Base-by-base conservation (phyloP, 2,113 vertebrate genomes). In the Lampris incognitus region DNA sequence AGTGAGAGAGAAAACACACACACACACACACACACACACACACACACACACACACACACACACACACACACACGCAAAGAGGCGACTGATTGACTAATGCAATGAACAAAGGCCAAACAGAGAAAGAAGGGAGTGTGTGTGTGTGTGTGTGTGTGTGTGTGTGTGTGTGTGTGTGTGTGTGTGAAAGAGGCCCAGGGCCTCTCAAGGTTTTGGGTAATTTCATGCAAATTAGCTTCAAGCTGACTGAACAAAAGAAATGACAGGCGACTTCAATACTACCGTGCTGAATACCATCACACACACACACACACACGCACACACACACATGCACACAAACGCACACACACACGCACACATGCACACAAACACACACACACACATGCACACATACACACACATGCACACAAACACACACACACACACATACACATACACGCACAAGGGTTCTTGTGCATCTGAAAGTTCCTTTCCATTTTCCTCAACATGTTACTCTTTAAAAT, bases 181-280 rank as follows among this genome's bases (percentile, higher is more conserved):
- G 9, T 77, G 74, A 89, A 70, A 78, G 72, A 83, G 75, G 84
- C 80, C 84, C 36, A 58, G 78, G 78, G 84, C 82, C 84, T 85
- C 84, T 88, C 84, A 88, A 86, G 78, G 85, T 75, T 85, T 80
- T 79, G 66, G 82, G 88, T 89, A 87, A 89, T 89, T 89, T 91
- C 86, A 91, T 91, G 90, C 88, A 89, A 89, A 91, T 91, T 89
- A 91, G 87, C 87, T 91, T 85, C 67, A 82, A 90, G 80, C 85
- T 8, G 5, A 86, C 78, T 82, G 80, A 82, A 91, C 88, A 87
- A 89, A 88, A 76, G 83, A 79, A 83, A 69, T 87, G 86, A 88
- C 85, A 84, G 87, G 72, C 55, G 82, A 89, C 89, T 87, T 90
- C 77, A 89, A 86, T 87, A 83, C 67, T 42, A 79, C 85, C 83